A percentile compares a stretch with the other conserved stretches of the same genome.
These are phyloP conservation scores for Serinus canaria DNA, from an alignment of 2,113 vertebrate genomes.

Conservation along the genomic window DNA sequence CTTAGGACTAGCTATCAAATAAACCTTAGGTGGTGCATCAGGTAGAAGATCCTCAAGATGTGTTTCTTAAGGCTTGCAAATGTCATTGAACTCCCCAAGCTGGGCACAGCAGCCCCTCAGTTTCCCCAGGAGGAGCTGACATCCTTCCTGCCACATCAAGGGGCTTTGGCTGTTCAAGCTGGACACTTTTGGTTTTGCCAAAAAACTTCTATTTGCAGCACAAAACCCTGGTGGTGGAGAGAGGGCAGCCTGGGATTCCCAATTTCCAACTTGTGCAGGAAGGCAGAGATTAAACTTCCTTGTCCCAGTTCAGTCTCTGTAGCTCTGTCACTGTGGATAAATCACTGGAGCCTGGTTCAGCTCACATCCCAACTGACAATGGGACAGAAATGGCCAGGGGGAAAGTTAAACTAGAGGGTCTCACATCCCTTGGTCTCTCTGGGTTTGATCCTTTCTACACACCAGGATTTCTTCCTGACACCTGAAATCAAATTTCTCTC, in stretches of 20 bases:
- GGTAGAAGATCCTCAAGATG: neutral
- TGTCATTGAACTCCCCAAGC: neutral
- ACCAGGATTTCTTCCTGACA: neutral
- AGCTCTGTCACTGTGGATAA: neutral
- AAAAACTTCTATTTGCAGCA: rapidly evolving
- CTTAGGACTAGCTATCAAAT: neutral
- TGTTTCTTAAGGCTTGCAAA: neutral
- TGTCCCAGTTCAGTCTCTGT: neutral
- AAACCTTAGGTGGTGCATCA: neutral
- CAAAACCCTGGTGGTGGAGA: neutral
- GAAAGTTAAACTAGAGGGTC: neutral
- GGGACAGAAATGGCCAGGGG: neutral
- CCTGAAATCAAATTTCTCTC: neutral
- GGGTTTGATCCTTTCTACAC: neutral
- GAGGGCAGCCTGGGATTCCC: neutral
- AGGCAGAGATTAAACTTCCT: neutral
- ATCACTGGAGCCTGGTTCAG: neutral
- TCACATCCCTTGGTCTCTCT: neutral
- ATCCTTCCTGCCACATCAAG: neutral
- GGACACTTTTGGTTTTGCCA: neutral
- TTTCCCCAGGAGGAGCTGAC: neutral
- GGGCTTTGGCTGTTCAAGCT: neutral
- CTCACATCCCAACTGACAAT: neutral
- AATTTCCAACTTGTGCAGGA: neutral
- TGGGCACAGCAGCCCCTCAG: neutral